Conservation (phyloP, 2,113 vertebrate species). For the Neoarius graeffei region DNA sequence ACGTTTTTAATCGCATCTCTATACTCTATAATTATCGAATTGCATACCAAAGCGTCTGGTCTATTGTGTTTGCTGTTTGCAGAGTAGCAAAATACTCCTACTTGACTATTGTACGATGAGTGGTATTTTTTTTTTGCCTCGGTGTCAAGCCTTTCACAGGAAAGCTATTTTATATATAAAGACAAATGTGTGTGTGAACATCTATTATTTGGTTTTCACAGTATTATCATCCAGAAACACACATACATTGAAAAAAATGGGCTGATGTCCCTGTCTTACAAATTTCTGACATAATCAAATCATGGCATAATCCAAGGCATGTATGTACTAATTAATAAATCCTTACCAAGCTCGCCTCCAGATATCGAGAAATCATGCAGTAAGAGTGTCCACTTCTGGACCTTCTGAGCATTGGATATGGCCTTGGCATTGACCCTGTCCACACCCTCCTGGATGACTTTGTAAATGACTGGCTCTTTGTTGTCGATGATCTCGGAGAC, state of each 20-base stretch:
- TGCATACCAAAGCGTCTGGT: neutral
- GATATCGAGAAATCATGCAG: constrained; percentile 70
- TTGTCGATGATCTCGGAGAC: constrained; percentile 69
- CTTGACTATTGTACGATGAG: neutral
- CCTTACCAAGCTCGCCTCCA: constrained; percentile 77
- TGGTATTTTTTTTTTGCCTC: neutral
- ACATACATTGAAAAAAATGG: neutral
- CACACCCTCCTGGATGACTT: constrained; percentile 71
- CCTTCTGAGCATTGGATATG: constrained; percentile 70
- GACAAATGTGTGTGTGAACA: neutral
- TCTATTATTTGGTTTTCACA: neutral
- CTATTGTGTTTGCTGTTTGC: neutral
- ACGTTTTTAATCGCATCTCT: neutral
- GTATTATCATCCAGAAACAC: neutral
- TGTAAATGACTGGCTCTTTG: constrained; percentile 71
- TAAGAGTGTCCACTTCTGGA: constrained; percentile 75
- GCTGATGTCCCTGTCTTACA: neutral
- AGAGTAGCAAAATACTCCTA: neutral
- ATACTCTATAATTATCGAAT: neutral
- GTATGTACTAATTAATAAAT: neutral
- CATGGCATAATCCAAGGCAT: neutral
- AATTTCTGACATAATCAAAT: neutral
- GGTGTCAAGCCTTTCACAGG: neutral
- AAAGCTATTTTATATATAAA: neutral
- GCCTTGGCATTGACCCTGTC: constrained; percentile 67